Evolutionary conservation across 2,113 vertebrate species (phyloP), one percentile per base, ranked within the genome.

Genomic region (Protobothrops mucrosquamatus): DNA sequence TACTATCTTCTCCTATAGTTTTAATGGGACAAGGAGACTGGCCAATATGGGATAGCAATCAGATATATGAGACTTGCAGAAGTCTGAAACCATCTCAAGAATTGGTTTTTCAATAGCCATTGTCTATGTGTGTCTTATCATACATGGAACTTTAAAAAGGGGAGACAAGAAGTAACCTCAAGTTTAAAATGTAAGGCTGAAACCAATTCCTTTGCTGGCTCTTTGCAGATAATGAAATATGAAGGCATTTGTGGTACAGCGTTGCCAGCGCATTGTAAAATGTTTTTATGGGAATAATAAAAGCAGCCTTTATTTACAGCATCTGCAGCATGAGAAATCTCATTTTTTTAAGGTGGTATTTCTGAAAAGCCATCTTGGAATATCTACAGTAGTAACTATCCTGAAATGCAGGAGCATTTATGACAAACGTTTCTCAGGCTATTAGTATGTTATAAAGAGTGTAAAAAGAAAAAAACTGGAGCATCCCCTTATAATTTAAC

Each of bases 381-480:
- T 52, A 88, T 3, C 81, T 89, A 51, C 48, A 51, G 48, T 51
- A 90, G 43, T 6, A 3, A 11, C 4, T 15, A 46, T 7, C 94
- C 92, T 85, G 29, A 22, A 94, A 64, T 46, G 3, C 39, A 15
- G 23, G 51, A 48, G 34, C 0, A 93, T 93, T 92, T 81, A n/a
- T 56, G 3, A 81, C 11, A 92, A n/a, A 46, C 81, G 10, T 2
- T 26, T 18, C 88, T 93, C 86, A 69, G 24, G 26, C 81, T 29
- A 39, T 14, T 8, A 26, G 18, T 92, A 52, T 93, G 91, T 85
- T 48, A 22, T 24, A 4, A 39, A 74, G 23, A 51, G 0, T 0
- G 0, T 0, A 89, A 24, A n/a, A 89, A 86, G 23, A 92, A 0
- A 0, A 56, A 74, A 29, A 1, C 55, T 90, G 23, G 29, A 90